Evolutionary conservation across 64 coral and sea anemone genomes (phyloP), one percentile per base, ranked within the genome.

Genomic region (Porites australiensis): DNA sequence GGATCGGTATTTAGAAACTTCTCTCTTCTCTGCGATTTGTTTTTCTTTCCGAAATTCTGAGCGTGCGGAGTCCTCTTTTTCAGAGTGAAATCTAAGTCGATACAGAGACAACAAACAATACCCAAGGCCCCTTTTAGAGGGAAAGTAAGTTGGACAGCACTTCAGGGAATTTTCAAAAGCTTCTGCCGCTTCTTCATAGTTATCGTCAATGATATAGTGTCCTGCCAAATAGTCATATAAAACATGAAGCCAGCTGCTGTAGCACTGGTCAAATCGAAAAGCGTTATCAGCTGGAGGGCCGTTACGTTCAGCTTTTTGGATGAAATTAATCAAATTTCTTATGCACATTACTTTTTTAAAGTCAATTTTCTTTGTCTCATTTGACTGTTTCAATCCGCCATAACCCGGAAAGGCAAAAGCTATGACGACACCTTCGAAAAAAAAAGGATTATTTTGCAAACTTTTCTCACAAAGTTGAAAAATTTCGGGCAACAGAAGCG

Each of bases 231-330:
- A 87, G 44, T 64, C 9, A 75, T 91, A 95, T 2, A 95, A 74
- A 46, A 74, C n/a, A 64, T 90, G 89, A 52, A 95, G 51, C 94
- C 94, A 95, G n/a, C n/a, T n/a, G n/a, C n/a, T n/a, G n/a, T n/a
- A n/a, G n/a, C n/a, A n/a, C n/a, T n/a, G n/a, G n/a, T n/a, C n/a
- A n/a, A n/a, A n/a, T n/a, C n/a, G n/a, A n/a, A n/a, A n/a, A n/a
- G n/a, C n/a, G n/a, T 79, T 47, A 52, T 89, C 78, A 70, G 58
- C 75, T 19, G 91, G 91, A 59, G 58, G 72, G 18, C 83, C 53
- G 58, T 86, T 37, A 64, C 91, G 91, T 64, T 96, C 91, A 58
- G 50, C 74, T 80, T 93, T 54, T 49, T 90, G 58, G 6, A 96
- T 93, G 20, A 93, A 86, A 18, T 18, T 55, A 73, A 96, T 96